Base-by-base conservation (phyloP, 2,888 invertebrate species). In the Ganaspis brasiliensis region DNA sequence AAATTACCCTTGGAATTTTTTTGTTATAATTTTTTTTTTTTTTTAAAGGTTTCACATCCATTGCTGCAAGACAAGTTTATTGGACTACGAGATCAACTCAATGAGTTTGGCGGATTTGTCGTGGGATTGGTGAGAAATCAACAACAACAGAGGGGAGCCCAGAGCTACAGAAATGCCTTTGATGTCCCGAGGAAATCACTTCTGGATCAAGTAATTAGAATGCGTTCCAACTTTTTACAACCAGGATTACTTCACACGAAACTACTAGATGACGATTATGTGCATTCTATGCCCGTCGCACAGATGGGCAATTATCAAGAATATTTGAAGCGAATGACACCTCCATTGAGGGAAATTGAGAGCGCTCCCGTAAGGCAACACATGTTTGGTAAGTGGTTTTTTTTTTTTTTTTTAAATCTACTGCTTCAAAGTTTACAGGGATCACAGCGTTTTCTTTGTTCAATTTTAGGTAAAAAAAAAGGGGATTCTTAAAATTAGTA, bases 281-380 rank as follows among this genome's bases (percentile, higher is more conserved):
- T 98, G 9, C 99, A 99, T 92, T 97, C 97, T 77, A 95, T 98
- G 93, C 98, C 99, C 5, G 97, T 99, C 21, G 96, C 97, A 21
- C 98, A 98, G 92, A 99, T 99, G 99, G 99, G 99, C 86, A 99
- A 99, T 93, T 99, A 99, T 92, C 99, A 99, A 92, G 99, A 99
- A 92, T 99, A 99, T 91, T 93, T 99, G 79, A 99, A 98, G 92
- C 95, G 97, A 75, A 96, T 97, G 94, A 97, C 98, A 74, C 96
- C 97, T 61, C 98, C 98, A 73, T 93, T 99, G 76, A 93, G 99
- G 16, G 98, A 99, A 93, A 96, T 99, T 67, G 99, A 99, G 92
- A 97, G 97, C 49, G 96, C 96, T 37, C 98, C 99, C 4, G 97
- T 98, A 59, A 93, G 99, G 14, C 98, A 98, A 87, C 99, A 99